These are phyloP conservation scores for Tinea semifulvella DNA, from an alignment of 2,888 invertebrate genomes.

Conservation along the genomic window DNA sequence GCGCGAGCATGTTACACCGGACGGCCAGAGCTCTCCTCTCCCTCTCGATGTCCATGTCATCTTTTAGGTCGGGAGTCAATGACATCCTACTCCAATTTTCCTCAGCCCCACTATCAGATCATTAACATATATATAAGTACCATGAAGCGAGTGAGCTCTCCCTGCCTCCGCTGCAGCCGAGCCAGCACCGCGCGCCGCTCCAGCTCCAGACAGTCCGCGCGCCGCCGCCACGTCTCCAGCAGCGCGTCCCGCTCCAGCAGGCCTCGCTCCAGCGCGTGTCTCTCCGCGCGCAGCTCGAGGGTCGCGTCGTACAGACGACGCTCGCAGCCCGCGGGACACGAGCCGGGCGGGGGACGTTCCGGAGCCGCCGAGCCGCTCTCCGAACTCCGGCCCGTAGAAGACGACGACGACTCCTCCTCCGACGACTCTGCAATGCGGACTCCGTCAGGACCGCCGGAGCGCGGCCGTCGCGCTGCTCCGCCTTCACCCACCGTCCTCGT, in stretches of 20 bases:
- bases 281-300: slow-evolving; percentile 64
- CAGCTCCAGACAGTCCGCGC: slow-evolving; percentile 41
- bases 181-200: slow-evolving; percentile 61
- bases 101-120: too few relatives aligned
- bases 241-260: slow-evolving; percentile 62
- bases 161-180: slow-evolving; percentile 62
- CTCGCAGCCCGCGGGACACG: slow-evolving; percentile 79
- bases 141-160: slow-evolving; percentile 71
- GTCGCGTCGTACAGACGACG: slow-evolving; percentile 72
- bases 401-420: slow-evolving; percentile 54
- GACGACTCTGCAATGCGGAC: slow-evolving; percentile 20
- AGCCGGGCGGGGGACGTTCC: slow-evolving; percentile 73
- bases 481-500: slow-evolving; percentile 43
- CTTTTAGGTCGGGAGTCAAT: too few relatives aligned
- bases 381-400: slow-evolving; percentile 66
- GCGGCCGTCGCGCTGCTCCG: neutral
- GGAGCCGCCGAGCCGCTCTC: slow-evolving; percentile 74
- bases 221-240: slow-evolving; percentile 66
- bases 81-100: too few relatives aligned
- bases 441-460: neutral
- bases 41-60: too few relatives aligned
- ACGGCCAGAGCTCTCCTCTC: too few relatives aligned
- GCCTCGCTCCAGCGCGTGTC: neutral
- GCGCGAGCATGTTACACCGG: too few relatives aligned
- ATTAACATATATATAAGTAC: slow-evolving; percentile 44